phyloP scores from a whole-genome alignment of 2,797 vertebrate species.

The Denticeps clupeoides region DNA sequence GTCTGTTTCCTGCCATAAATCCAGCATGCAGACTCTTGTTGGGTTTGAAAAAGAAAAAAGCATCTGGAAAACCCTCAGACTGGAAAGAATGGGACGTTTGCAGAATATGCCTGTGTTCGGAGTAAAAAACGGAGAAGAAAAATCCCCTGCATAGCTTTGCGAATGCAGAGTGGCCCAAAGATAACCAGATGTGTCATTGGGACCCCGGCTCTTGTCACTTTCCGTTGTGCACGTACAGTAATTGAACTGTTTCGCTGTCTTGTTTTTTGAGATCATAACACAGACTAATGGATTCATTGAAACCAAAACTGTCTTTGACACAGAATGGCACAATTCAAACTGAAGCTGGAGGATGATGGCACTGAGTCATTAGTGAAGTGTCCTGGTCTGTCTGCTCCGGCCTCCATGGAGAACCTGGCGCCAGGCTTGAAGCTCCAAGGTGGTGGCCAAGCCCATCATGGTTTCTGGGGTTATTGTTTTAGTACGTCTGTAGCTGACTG shows the following conservation, averaged over 20 bases:
- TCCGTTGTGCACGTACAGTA: background rate
- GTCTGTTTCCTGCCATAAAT: constrained; percentile 45
- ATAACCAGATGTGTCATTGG: too few species aligned
- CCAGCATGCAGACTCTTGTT: constrained; percentile 39
- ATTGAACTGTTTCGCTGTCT: too few species aligned
- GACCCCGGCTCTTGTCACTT: background rate
- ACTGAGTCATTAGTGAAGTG: constrained; percentile 8
- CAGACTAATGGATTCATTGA: constrained; percentile 7
- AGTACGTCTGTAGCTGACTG: constrained; percentile 10
- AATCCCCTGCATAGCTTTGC: too few species aligned
- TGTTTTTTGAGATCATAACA: too few species aligned
- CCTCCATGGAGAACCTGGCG: constrained; percentile 14
- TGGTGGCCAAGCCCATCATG: constrained; percentile 14
- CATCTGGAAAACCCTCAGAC: constrained; percentile 31
- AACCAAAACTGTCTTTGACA: constrained; percentile 14
- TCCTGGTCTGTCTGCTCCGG: constrained; percentile 20
- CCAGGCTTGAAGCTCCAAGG: constrained; percentile 9
- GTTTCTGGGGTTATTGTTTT: constrained; percentile 17
- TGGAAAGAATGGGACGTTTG: constrained; percentile 27
- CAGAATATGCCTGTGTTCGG: too few species aligned
- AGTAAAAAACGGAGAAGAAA: too few species aligned
- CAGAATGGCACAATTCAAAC: constrained; percentile 11
- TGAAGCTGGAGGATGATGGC: constrained; percentile 5
- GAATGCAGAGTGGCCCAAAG: too few species aligned
- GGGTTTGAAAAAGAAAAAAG: constrained; percentile 36